Conservation (phyloP, 2,113 vertebrate genomes). For the Phalacrocorax carbo region DNA sequence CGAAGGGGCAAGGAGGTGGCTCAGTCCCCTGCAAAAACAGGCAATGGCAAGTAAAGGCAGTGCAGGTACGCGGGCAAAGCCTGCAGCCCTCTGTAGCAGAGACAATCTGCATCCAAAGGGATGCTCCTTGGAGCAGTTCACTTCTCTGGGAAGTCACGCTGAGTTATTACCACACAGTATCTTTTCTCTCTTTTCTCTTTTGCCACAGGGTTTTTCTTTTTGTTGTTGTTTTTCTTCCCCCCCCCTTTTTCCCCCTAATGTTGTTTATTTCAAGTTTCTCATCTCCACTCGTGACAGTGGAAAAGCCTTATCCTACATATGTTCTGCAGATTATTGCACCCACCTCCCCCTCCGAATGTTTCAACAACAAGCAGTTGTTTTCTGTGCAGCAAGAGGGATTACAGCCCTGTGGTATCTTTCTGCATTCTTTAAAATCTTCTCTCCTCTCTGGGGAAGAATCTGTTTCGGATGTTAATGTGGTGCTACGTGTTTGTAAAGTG, state of each 20-base stretch:
- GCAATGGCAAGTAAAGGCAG: neutral
- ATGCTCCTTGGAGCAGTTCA: neutral
- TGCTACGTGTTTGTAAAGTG: constrained; percentile 1
- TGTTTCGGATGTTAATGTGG: constrained; percentile 51
- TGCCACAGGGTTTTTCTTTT: neutral
- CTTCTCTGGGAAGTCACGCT: neutral
- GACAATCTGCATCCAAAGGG: neutral
- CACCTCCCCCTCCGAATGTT: neutral
- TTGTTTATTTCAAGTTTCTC: constrained; percentile 3
- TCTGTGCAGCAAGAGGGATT: neutral
- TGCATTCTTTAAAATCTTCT: constrained; percentile 39
- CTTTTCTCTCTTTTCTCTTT: neutral
- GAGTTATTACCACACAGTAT: neutral
- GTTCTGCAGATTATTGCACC: constrained; percentile 46
- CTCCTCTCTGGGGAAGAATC: constrained; percentile 13
- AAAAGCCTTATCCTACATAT: neutral
- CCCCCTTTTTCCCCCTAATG: too few species aligned
- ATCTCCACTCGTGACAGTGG: neutral
- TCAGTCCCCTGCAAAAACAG: neutral
- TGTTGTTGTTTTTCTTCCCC: neutral
- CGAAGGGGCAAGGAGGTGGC: neutral
- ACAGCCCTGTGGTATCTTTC: constrained; percentile 25
- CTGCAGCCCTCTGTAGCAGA: neutral
- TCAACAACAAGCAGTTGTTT: constrained; percentile 36
- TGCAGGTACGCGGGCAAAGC: rapidly evolving